Percentiles rank a stretch among this genome's conserved stretches.
Conservation (phyloP, 2,888 invertebrate genomes). For the Cybosia mesomella region DNA sequence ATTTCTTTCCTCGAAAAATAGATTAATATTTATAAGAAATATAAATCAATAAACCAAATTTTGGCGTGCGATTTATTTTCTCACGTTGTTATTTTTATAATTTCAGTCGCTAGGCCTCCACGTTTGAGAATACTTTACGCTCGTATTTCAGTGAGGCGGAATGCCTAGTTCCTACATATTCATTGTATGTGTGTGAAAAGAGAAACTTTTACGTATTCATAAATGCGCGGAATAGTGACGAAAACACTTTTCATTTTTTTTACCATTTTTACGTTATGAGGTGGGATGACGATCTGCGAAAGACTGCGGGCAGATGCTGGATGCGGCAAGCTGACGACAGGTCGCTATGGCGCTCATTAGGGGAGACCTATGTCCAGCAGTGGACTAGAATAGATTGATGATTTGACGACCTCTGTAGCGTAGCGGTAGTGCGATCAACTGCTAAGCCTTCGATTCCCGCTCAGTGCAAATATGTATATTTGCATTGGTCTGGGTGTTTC, state of each 20-base stretch:
- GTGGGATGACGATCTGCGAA: too few species aligned
- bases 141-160: neutral
- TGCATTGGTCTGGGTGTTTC: too few species aligned
- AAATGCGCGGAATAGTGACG: neutral
- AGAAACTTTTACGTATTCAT: conserved; percentile 16
- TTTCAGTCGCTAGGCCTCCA: neutral
- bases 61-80: neutral
- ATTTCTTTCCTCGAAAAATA: neutral
- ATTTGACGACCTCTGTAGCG: too few species aligned
- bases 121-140: neutral
- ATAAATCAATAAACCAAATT: neutral
- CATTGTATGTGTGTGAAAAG: conserved; percentile 7
- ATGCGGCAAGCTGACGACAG: too few species aligned
- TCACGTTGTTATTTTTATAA: neutral
- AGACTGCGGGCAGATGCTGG: too few species aligned
- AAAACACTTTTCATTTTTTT: neutral
- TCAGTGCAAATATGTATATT: too few species aligned
- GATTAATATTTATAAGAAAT: neutral
- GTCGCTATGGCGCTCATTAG: too few species aligned
- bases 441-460: too few species aligned
- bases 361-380: too few species aligned
- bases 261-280: neutral
- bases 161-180: neutral
- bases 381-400: too few species aligned
- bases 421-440: too few species aligned